Conservation (phyloP, 2,888 invertebrate species). For the Entomobrya multifasciata region DNA sequence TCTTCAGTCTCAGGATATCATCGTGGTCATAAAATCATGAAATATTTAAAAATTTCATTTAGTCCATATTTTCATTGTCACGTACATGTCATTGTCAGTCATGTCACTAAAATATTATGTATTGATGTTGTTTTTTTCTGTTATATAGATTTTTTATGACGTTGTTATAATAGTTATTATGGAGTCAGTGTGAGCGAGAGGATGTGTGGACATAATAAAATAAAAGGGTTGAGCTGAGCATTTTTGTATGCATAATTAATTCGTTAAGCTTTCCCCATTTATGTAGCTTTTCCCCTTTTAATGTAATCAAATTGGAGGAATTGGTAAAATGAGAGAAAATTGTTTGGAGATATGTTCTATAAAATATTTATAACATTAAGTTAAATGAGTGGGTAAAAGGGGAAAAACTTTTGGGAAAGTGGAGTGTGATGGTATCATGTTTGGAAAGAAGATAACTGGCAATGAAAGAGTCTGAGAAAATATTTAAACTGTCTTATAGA, state of each 20-base stretch:
- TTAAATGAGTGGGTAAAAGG: neutral
- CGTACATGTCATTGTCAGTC: neutral
- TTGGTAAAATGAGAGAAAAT: no score
- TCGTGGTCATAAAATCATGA: conserved; percentile 39
- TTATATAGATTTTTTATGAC: neutral
- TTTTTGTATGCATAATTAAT: conserved; percentile 41
- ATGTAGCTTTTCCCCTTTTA: neutral
- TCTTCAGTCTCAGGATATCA: conserved; percentile 1
- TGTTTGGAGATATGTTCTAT: neutral
- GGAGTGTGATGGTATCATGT: no score
- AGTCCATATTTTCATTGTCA: neutral
- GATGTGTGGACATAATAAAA: conserved; percentile 8
- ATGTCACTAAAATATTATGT: neutral
- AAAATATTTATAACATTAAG: conserved; percentile 39
- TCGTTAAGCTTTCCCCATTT: neutral
- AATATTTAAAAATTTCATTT: conserved; percentile 62
- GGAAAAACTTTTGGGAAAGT: neutral
- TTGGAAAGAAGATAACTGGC: no score
- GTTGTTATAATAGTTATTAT: neutral
- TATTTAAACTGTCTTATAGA: no score
- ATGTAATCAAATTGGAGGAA: no score
- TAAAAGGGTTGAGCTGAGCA: neutral
- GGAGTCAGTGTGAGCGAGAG: neutral
- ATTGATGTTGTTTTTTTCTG: neutral
- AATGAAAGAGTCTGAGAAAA: neutral